A percentile compares a stretch with the other conserved stretches of the same genome.
Evolutionary conservation across 2,113 vertebrate species (phyloP).

Genomic region (Aspidoscelis tigris): DNA sequence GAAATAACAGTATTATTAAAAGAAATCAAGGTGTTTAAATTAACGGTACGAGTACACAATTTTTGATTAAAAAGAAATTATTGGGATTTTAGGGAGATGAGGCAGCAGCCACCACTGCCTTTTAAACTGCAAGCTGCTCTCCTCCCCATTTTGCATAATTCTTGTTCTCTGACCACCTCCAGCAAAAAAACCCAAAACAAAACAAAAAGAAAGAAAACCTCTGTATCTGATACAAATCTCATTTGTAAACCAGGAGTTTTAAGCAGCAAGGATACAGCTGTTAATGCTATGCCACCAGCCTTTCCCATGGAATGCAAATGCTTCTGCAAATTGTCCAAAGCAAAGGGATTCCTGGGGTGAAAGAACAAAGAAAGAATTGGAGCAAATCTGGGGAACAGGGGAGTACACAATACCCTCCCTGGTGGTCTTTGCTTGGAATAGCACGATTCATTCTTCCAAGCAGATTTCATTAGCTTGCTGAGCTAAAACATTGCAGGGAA

Average conservation of each 20-base stretch:
- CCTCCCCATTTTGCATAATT: not conserved
- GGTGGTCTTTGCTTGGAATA: no score
- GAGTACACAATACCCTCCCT: no score
- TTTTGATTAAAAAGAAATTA: not conserved
- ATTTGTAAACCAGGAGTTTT: not conserved
- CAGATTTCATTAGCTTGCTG: no score
- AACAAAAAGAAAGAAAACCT: not conserved
- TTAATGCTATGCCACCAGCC: not conserved
- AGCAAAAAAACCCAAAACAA: not conserved
- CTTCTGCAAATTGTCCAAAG: no score
- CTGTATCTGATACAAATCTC: not conserved
- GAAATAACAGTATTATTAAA: not conserved
- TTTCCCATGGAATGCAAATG: not conserved
- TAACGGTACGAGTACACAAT: not conserved
- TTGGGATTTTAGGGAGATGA: not conserved
- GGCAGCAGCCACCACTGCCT: not conserved
- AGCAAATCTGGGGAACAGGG: no score
- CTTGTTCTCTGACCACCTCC: no score
- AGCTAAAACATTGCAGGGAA: no score
- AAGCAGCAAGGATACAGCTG: not conserved
- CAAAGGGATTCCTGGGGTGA: no score
- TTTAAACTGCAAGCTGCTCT: not conserved
- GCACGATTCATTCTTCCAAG: no score
- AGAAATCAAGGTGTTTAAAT: not conserved
- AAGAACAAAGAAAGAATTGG: no score